Conservation (phyloP, 2,888 invertebrate species). For the Orthosia incerta region DNA sequence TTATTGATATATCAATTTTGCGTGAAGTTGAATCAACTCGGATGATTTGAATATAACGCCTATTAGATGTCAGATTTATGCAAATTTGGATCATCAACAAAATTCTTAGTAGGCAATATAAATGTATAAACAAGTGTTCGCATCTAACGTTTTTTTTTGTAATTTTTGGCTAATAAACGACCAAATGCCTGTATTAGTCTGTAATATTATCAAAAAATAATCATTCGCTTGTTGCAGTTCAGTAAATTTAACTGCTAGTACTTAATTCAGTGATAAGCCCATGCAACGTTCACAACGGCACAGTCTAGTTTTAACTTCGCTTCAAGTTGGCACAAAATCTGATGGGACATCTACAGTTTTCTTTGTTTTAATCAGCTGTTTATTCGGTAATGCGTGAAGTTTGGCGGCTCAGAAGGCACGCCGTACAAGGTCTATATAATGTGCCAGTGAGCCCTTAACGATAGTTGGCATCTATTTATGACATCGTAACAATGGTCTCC, state of each 20-base stretch:
- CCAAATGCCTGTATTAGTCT: background rate
- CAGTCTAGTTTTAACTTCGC: slow-evolving; percentile 35
- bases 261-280: slow-evolving; percentile 49
- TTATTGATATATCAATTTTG: background rate
- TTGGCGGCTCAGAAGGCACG: slow-evolving; percentile 54
- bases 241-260: slow-evolving; percentile 16
- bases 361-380: slow-evolving; percentile 67
- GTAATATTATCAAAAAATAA: slow-evolving; percentile 28
- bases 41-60: slow-evolving; percentile 20
- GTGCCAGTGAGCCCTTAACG: slow-evolving; percentile 32
- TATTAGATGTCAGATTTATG: slow-evolving; percentile 3
- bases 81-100: slow-evolving; percentile 14
- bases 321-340: slow-evolving; percentile 31
- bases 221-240: slow-evolving; percentile 4
- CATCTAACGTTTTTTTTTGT: background rate
- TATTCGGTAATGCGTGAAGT: slow-evolving; percentile 60
- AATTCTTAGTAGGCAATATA: slow-evolving; percentile 16
- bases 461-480: slow-evolving; percentile 32
- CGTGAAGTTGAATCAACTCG: slow-evolving; percentile 12
- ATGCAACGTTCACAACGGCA: slow-evolving; percentile 6
- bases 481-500: slow-evolving; percentile 55
- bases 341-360: slow-evolving; percentile 63
- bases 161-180: background rate
- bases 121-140: background rate
- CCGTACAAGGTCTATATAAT: slow-evolving; percentile 53